phyloP scores from a whole-genome alignment of 2,888 invertebrate genomes.

The Vanessa cardui region DNA sequence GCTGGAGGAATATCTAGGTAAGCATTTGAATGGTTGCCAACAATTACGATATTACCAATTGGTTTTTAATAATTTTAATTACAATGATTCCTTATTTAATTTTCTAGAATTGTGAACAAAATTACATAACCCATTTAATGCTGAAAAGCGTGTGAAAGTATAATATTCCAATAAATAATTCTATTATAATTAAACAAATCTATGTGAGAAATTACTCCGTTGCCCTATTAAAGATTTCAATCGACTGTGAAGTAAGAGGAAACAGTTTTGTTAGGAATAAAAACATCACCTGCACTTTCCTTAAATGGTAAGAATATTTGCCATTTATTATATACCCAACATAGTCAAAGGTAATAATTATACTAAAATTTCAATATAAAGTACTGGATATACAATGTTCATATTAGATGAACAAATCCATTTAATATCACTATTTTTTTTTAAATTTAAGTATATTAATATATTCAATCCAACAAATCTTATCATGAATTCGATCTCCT shows the following conservation, averaged over 20 bases:
- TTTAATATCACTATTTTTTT: no score
- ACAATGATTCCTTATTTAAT: no score
- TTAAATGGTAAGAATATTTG: conserved; percentile 4
- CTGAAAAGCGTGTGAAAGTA: conserved; percentile 3
- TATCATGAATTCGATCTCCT: no score
- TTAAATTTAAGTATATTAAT: no score
- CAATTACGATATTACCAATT: no score
- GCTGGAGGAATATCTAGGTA: conserved; percentile 16
- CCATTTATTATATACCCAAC: not conserved
- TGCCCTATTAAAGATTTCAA: conserved; percentile 6
- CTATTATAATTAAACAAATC: conserved; percentile 4
- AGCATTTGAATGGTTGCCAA: not conserved
- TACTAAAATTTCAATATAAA: not conserved
- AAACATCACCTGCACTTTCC: conserved; percentile 5
- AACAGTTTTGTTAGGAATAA: conserved; percentile 1
- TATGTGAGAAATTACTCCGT: conserved; percentile 20
- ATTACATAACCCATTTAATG: not conserved
- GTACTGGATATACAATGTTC: no score
- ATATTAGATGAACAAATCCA: no score
- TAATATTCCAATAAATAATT: not conserved
- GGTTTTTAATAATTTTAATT: no score
- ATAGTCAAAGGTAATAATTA: not conserved
- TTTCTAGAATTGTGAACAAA: not conserved
- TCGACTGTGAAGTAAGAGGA: conserved; percentile 11
- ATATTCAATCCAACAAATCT: no score